Evolutionary conservation across 2,888 invertebrate genomes (phyloP).

Genomic region (Gryllus longicercus): DNA sequence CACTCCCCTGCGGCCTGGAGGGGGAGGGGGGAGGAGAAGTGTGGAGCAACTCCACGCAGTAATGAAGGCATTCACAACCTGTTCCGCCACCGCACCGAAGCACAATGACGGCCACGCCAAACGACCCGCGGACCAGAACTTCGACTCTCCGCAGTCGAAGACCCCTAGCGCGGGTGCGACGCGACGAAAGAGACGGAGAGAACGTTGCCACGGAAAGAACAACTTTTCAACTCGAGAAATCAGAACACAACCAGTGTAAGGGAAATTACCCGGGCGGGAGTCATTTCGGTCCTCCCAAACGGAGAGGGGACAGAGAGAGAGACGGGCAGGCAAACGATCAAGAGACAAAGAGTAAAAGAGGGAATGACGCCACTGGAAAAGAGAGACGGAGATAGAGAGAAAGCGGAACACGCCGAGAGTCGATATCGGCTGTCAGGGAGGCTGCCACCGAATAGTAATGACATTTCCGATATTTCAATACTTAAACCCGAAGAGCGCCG

Average conservation of each 20-base stretch:
- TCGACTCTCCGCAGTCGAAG: no score
- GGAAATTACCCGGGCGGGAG: conserved; percentile 26
- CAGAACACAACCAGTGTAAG: conserved; percentile 25
- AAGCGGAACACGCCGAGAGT: conserved; percentile 11
- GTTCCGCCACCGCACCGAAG: background rate
- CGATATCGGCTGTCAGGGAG: conserved; percentile 31
- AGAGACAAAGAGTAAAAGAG: background rate
- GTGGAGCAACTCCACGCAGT: background rate
- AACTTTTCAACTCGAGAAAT: conserved; percentile 25
- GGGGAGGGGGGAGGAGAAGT: no score
- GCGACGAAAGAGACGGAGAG: background rate
- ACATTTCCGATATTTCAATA: conserved; percentile 36
- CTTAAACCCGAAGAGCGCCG: conserved; percentile 28
- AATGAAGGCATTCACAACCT: conserved; percentile 24
- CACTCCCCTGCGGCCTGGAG: no score
- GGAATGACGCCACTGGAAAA: background rate
- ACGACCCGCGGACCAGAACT: no score
- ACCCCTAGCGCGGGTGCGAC: no score
- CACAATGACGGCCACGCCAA: no score
- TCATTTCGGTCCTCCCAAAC: conserved; percentile 12
- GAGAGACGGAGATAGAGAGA: conserved; percentile 19
- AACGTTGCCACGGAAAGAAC: background rate
- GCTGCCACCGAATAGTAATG: conserved; percentile 32
- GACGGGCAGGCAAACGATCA: background rate
- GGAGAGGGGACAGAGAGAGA: no score